These are phyloP conservation scores for Etheostoma cragini DNA, from an alignment of 2,113 vertebrate genomes.

Conservation along the genomic window DNA sequence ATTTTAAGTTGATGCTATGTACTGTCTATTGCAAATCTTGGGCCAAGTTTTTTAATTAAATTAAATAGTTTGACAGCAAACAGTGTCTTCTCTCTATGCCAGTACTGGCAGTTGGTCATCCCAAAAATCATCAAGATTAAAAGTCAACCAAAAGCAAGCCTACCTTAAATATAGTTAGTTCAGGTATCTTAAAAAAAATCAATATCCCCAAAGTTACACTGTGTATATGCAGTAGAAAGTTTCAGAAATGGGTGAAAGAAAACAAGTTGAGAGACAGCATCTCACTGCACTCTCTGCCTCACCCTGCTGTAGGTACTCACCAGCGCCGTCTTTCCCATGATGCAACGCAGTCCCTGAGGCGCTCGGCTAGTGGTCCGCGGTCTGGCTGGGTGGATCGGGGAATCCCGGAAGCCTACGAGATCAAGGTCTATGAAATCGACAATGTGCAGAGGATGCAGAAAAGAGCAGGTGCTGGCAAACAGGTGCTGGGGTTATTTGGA, in stretches of 20 bases:
- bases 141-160: neutral
- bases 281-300: conserved; percentile 16
- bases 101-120: neutral
- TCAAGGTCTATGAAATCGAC: conserved; percentile 97
- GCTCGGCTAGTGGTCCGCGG: conserved; percentile 82
- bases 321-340: conserved; percentile 86
- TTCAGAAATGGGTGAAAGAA: neutral
- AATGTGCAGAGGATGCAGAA: conserved; percentile 90
- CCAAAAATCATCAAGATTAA: neutral
- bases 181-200: neutral
- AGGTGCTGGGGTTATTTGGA: conserved; percentile 82
- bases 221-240: neutral
- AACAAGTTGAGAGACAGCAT: neutral
- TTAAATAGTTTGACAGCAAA: neutral
- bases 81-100: neutral
- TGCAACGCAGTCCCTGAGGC: conserved; percentile 82
- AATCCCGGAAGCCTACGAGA: conserved; percentile 92
- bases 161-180: neutral
- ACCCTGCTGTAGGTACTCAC: conserved; percentile 84
- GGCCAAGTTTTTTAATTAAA: neutral
- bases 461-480: conserved; percentile 85
- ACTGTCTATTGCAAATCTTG: neutral
- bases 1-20: neutral
- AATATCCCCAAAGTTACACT: neutral
- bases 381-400: conserved; percentile 91